Conservation (phyloP, 1,140 invertebrate genomes). For the Eriosoma lanigerum region DNA sequence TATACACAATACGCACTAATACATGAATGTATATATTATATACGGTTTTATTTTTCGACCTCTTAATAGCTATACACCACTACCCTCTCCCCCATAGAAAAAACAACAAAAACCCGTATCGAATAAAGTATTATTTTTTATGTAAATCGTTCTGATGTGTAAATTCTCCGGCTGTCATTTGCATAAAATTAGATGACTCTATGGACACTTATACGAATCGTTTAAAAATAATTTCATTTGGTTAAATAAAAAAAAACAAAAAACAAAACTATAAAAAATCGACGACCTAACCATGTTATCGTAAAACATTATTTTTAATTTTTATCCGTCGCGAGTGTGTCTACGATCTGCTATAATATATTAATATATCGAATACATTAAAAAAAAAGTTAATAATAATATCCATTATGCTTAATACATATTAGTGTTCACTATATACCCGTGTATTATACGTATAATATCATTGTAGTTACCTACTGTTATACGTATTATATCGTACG, state of each 20-base stretch:
- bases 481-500: too few species aligned
- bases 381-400: too few species aligned
- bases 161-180: constrained; percentile 8
- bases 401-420: too few species aligned
- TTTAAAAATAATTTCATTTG: constrained; percentile 9
- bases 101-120: constrained; percentile 19
- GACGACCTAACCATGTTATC: background rate
- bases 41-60: background rate
- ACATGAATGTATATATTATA: too few species aligned
- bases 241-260: too few species aligned
- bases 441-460: too few species aligned
- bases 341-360: too few species aligned
- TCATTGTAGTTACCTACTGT: too few species aligned
- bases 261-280: background rate
- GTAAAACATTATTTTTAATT: background rate
- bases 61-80: constrained; percentile 19
- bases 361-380: too few species aligned
- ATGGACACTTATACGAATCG: background rate
- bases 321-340: background rate
- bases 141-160: constrained; percentile 28
- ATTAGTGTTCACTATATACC: too few species aligned
- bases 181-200: constrained; percentile 25
- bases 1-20: too few species aligned
- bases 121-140: constrained; percentile 34
- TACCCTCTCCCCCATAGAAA: background rate